These are phyloP conservation scores for Microchirus variegatus DNA, from an alignment of 2,797 vertebrate species.

Conservation along the genomic window DNA sequence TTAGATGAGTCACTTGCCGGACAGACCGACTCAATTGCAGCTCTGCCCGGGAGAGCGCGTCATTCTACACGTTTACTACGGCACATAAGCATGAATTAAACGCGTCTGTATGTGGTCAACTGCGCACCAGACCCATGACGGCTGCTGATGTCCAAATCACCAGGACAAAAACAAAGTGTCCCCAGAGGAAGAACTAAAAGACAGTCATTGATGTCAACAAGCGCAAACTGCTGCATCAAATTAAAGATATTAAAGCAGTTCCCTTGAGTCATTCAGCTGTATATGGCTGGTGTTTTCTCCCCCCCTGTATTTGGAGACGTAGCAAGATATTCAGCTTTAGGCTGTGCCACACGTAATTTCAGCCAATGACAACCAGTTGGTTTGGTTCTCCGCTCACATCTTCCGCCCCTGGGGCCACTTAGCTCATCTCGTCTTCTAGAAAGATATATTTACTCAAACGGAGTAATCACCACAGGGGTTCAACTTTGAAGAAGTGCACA, in stretches of 20 bases:
- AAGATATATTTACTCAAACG: constrained; percentile 64
- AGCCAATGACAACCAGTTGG: constrained; percentile 33
- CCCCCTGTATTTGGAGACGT: not conserved
- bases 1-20: constrained; percentile 51
- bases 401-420: constrained; percentile 61
- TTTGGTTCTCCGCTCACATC: constrained; percentile 57
- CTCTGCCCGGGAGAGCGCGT: constrained; percentile 45
- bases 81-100: constrained; percentile 19
- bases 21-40: constrained; percentile 20
- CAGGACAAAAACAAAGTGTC: constrained; percentile 28
- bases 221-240: constrained; percentile 42
- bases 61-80: constrained; percentile 16
- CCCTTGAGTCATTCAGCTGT: constrained; percentile 11
- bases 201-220: constrained; percentile 44
- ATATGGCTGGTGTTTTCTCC: constrained; percentile 23
- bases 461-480: constrained; percentile 65
- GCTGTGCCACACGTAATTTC: constrained; percentile 34
- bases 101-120: constrained; percentile 17
- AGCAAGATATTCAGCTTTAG: constrained; percentile 22
- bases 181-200: constrained; percentile 6
- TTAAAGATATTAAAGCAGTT: constrained; percentile 36
- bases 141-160: constrained; percentile 25
- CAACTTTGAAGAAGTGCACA: constrained; percentile 58
- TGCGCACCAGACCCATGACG: not conserved
- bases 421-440: constrained; percentile 68